These are phyloP conservation scores for Oncorhynchus tshawytscha DNA, from an alignment of 2,113 vertebrate genomes.

Conservation along the genomic window DNA sequence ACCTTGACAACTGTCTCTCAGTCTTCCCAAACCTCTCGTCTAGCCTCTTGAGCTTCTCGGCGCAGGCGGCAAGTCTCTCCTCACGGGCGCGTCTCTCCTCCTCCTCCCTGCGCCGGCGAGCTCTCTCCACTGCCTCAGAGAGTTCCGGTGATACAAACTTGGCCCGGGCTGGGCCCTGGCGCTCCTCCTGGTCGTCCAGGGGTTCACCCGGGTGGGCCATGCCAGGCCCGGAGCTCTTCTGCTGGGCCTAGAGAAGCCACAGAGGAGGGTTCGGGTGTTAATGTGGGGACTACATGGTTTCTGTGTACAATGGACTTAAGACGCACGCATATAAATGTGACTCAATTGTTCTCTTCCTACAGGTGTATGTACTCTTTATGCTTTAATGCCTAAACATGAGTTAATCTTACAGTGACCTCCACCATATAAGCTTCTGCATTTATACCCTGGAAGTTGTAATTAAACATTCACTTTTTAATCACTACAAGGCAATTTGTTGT, in stretches of 20 bases:
- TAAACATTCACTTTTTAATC: too few relatives aligned
- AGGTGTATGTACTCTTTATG: too few relatives aligned
- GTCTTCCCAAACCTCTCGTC: constrained; percentile 92
- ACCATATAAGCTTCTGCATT: too few relatives aligned
- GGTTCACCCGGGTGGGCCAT: constrained; percentile 75
- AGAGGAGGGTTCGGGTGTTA: background rate
- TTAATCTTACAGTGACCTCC: too few relatives aligned
- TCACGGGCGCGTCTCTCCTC: constrained; percentile 91
- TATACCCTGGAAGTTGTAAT: too few relatives aligned
- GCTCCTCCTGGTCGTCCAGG: constrained; percentile 83
- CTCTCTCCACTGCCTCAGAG: constrained; percentile 92
- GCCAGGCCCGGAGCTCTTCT: constrained; percentile 65
- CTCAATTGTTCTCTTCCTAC: too few relatives aligned
- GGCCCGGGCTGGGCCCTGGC: constrained; percentile 75
- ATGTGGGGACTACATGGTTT: background rate
- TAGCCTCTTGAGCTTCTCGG: constrained; percentile 92
- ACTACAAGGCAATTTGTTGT: too few relatives aligned
- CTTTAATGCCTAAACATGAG: too few relatives aligned
- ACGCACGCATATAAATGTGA: too few relatives aligned
- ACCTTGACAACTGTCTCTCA: constrained; percentile 77
- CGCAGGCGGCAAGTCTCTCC: constrained; percentile 91
- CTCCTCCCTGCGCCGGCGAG: constrained; percentile 88
- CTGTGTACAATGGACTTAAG: too few relatives aligned
- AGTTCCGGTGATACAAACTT: constrained; percentile 89
- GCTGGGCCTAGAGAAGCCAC: constrained; percentile 45